Conservation (phyloP, 2,888 invertebrate species). For the Saturnia japonica region DNA sequence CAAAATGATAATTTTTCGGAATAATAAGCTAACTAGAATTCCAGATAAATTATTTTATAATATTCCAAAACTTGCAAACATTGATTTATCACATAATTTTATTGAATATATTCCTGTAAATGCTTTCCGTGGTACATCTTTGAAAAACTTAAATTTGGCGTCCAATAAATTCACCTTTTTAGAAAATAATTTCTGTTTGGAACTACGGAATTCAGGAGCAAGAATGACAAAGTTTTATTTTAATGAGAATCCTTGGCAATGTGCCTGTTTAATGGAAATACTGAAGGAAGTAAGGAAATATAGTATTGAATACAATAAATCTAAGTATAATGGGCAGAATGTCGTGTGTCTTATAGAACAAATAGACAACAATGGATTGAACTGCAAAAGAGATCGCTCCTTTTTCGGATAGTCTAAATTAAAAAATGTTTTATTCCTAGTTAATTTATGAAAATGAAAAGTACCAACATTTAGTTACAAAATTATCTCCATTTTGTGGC, state of each 20-base stretch:
- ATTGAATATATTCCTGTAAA: constrained; percentile 56
- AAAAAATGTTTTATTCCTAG: neutral
- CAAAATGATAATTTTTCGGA: constrained; percentile 50
- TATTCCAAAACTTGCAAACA: constrained; percentile 46
- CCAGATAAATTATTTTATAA: constrained; percentile 56
- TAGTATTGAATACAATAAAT: constrained; percentile 53
- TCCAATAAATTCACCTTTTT: constrained; percentile 63
- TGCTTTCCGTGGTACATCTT: constrained; percentile 50
- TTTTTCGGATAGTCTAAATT: neutral
- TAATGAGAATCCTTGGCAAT: constrained; percentile 72
- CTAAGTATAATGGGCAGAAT: constrained; percentile 11
- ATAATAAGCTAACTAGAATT: constrained; percentile 54
- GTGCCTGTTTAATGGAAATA: constrained; percentile 60
- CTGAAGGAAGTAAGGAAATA: constrained; percentile 57
- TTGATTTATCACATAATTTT: constrained; percentile 61
- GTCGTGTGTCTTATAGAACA: neutral
- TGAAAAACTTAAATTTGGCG: constrained; percentile 63
- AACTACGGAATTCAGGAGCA: constrained; percentile 59
- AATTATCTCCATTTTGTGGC: no score
- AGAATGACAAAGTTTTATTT: constrained; percentile 59
- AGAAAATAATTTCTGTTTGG: constrained; percentile 62
- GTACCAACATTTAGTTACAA: no score
- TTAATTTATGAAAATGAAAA: no score
- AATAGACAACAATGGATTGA: constrained; percentile 16
- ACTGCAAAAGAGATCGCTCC: neutral